Percentiles rank a stretch among this genome's conserved stretches.
Evolutionary conservation across 2,888 invertebrate genomes (phyloP).

Genomic region (Cheilosia pagana): DNA sequence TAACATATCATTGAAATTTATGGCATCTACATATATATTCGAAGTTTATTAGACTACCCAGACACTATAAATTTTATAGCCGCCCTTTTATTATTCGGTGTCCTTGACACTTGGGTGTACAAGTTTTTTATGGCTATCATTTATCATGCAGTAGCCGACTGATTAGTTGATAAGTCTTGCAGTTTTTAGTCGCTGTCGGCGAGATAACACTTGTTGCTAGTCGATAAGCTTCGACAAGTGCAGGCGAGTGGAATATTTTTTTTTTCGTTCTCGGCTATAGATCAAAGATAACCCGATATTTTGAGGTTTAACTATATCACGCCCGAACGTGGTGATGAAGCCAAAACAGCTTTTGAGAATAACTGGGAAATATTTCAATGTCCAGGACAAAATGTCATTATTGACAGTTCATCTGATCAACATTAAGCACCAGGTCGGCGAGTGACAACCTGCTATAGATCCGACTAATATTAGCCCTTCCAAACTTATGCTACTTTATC

Average conservation of each 20-base stretch:
- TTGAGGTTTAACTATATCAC: not conserved
- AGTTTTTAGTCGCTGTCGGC: conserved; percentile 6
- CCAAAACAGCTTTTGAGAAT: too few relatives aligned
- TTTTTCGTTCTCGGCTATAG: not conserved
- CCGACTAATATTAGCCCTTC: too few relatives aligned
- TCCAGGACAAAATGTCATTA: too few relatives aligned
- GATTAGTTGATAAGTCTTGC: conserved; percentile 34
- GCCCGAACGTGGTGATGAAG: too few relatives aligned
- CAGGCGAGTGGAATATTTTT: conserved; percentile 3
- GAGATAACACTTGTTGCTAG: conserved; percentile 30
- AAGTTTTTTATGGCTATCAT: conserved; percentile 15
- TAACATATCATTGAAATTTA: not conserved
- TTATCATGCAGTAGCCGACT: conserved; percentile 27
- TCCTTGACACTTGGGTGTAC: conserved; percentile 1
- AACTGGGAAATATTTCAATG: too few relatives aligned
- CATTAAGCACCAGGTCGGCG: too few relatives aligned
- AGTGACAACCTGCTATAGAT: too few relatives aligned
- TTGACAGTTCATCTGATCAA: too few relatives aligned
- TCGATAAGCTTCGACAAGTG: conserved; percentile 14
- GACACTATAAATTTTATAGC: not conserved
- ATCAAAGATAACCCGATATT: conserved; percentile 3
- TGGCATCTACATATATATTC: not conserved
- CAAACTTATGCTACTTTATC: too few relatives aligned
- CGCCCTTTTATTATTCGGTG: not conserved
- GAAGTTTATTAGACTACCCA: not conserved